Evolutionary conservation across 2,888 invertebrate species (phyloP), one percentile per base, ranked within the genome.

Genomic region (Callinectes sapidus): DNA sequence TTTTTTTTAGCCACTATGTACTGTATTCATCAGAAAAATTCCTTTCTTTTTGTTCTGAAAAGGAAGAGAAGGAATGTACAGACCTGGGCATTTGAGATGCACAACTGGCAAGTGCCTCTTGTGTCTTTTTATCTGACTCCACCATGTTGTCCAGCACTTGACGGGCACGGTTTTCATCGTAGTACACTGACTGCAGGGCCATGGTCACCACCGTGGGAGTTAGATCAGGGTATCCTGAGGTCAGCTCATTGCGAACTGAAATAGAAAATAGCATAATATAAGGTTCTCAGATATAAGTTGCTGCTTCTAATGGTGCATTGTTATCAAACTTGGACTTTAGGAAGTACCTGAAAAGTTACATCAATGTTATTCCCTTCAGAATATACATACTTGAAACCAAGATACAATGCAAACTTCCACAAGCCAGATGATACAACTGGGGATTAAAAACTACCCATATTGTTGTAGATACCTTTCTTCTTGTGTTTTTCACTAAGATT

Each of bases 111-210:
- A 92, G 87, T 13, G 93, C 91, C 48, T 92, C 92, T 61, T 90
- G 90, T 35, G 93, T 93, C 54, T 88, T 90, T 48, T 90, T 91
- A 55, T 93, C 93, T 23, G 93, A 87, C 39, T 93, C 94, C n/a
- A 81, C 89, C 93, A 92, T 93, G 71, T 88, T 92, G 28, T 97
- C 96, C 91, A 98, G 96, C 95, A 98, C 98, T 95, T 98, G 97
- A 95, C 97, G 97, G 0, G 98, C 98, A 91, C 97, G 96, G 91
- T 97, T 97, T 95, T 98, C 98, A 95, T 98, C 97, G 96, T 97
- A 98, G 95, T 97, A 97, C 0, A 98, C 98, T 95, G 98, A 98
- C 95, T 99, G 98, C 94, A 98, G 96, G 0, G 98, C 99, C 95
- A 98, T 97, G 1, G 97, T 96, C 90, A 98, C 97, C 18, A 99